Evolutionary conservation across 2,797 vertebrate genomes (phyloP).

Genomic region (Thamnophis elegans): DNA sequence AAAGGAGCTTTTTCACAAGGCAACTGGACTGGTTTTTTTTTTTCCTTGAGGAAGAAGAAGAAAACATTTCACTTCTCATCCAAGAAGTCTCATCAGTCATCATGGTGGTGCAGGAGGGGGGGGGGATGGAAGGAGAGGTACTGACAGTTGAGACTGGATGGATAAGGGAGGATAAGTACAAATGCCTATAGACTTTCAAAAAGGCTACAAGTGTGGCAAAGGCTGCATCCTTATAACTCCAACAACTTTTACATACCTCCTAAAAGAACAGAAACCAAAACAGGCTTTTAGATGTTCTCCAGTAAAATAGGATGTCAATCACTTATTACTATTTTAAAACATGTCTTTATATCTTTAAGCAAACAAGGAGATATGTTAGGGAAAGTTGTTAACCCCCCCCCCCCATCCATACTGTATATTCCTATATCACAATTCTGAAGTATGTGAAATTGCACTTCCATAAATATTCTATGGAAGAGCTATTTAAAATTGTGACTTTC

Average conservation of each 20-base stretch:
- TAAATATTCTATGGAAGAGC: not conserved
- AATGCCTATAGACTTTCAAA: not conserved
- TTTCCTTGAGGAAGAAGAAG: not conserved
- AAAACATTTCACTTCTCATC: not conserved
- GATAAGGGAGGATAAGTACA: not conserved
- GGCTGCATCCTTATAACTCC: not conserved
- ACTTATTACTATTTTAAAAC: not conserved
- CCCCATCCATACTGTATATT: not conserved
- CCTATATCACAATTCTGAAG: not conserved
- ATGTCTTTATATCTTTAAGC: not conserved
- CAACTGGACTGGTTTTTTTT: not conserved
- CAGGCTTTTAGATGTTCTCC: not conserved
- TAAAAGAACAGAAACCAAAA: not conserved
- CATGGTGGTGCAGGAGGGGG: not conserved
- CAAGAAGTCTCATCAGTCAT: not conserved
- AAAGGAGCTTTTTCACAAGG: not conserved
- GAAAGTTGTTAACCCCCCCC: not conserved
- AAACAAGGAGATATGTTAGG: not conserved
- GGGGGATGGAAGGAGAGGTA: not conserved
- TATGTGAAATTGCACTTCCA: not conserved
- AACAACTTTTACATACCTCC: not conserved
- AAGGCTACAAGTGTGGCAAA: not conserved
- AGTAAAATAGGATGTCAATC: not conserved
- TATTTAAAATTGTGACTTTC: not conserved
- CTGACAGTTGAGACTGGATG: not conserved